Conservation (phyloP, 2,797 vertebrate species). For the Tachyglossus aculeatus region DNA sequence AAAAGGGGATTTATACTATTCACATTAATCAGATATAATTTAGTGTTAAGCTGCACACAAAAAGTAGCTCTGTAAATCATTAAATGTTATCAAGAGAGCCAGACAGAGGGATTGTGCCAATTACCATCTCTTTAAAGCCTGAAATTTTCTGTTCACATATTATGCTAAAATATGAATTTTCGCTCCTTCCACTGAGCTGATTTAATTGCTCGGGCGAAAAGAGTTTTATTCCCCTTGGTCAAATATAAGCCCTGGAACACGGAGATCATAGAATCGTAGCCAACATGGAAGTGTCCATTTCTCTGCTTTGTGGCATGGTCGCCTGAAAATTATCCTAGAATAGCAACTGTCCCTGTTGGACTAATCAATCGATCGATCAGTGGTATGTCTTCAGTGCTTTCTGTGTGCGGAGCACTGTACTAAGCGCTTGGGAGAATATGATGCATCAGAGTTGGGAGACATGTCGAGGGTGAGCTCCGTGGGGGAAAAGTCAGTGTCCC, state of each 20-base stretch:
- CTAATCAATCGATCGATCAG: too few species aligned
- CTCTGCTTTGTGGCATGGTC: too few species aligned
- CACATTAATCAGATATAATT: not conserved
- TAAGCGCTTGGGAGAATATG: too few species aligned
- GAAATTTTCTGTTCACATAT: not conserved
- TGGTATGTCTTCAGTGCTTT: too few species aligned
- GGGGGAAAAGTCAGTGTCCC: too few species aligned
- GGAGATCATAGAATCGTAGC: not conserved
- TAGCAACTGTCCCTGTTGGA: too few species aligned
- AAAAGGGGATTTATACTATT: not conserved
- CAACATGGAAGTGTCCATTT: too few species aligned
- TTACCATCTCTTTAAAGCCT: constrained; percentile 9
- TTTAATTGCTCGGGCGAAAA: not conserved
- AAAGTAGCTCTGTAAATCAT: constrained; percentile 14
- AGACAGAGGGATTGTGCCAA: not conserved
- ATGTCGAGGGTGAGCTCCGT: too few species aligned
- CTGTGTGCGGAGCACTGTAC: too few species aligned
- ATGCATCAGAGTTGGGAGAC: too few species aligned
- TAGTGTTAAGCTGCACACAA: not conserved
- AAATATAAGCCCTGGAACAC: not conserved
- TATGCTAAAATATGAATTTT: not conserved
- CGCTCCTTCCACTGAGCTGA: not conserved
- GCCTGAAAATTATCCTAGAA: too few species aligned
- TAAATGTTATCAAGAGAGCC: not conserved
- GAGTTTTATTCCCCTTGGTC: not conserved